These are phyloP conservation scores for Prosapia bicincta DNA, from an alignment of 2,888 invertebrate genomes.

Conservation along the genomic window DNA sequence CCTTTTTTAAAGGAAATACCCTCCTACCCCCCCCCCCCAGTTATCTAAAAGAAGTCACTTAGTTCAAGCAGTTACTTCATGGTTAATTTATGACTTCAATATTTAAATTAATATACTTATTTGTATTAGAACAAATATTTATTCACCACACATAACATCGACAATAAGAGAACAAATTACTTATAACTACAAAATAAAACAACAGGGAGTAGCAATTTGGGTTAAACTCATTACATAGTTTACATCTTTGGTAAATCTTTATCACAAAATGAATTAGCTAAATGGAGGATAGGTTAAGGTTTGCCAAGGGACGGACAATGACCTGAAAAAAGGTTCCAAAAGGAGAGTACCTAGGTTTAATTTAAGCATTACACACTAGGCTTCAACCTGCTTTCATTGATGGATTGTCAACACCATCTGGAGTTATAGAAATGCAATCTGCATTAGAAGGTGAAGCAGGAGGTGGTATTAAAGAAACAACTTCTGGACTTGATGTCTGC, in stretches of 20 bases:
- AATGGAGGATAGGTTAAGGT: background rate
- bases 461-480: conserved; percentile 64
- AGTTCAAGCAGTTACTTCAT: no score
- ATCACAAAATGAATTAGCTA: background rate
- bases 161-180: background rate
- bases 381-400: background rate
- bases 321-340: background rate
- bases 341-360: background rate
- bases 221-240: no score
- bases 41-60: no score
- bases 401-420: conserved; percentile 17
- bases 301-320: background rate
- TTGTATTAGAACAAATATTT: background rate
- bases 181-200: background rate
- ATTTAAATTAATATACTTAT: no score
- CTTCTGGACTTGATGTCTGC: conserved; percentile 57
- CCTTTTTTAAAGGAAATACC: no score
- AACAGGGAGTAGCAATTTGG: background rate
- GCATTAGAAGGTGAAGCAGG: conserved; percentile 50
- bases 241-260: background rate
- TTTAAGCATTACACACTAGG: background rate
- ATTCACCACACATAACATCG: background rate
- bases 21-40: no score
- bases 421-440: conserved; percentile 1
- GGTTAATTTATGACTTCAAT: no score